Base-by-base conservation (phyloP, 2,888 invertebrate species). In the Eupithecia exiguata region DNA sequence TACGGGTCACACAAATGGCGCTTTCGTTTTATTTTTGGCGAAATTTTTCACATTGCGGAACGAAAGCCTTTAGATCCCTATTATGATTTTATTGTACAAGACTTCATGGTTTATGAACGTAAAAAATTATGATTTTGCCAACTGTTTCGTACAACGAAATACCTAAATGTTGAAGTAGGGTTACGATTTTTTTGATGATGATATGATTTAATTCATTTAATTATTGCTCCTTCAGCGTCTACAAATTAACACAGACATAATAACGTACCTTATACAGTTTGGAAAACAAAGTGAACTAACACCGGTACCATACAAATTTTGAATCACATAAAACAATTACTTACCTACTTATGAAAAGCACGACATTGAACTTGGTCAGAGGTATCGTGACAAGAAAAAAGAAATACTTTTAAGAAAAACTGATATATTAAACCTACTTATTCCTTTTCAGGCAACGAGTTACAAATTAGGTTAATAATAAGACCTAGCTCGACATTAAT, bases 1-100 rank as follows among this genome's bases (percentile, higher is more conserved):
- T 72, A 75, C 80, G 74, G 62, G 53, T 78, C 77, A 71, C 76
- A 72, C 70, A 76, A 74, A 79, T 71, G 81, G 72, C 70, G 72
- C 68, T 62, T 62, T 62, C 62, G 38, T 75, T 70, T 72, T 75
- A 71, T 61, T 21, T 69, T 70, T 72, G 61, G 46, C 46, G 14
- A 71, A 58, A 43, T 71, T 71, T 53, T 68, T 70, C 43, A 35
- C 67, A 71, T 21, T 66, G n/a, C 40, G 46, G 16, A 65, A 62
- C 43, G n/a, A 62, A 30, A 68, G 18, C 30, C 30, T 61, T 61
- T 53, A 25, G 58, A 30, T 61, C 3, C 1, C 16, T 61, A 30
- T 21, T 6, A 18, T 16, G 10, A 21, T 35, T 62, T 62, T 62
- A 35, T 62, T 62, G 62, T 18, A 0, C 14, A 62, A 62, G 30